Evolutionary conservation across 2,797 vertebrate genomes (phyloP), one percentile per base, ranked within the genome.

Genomic region (Sparidentex hasta): DNA sequence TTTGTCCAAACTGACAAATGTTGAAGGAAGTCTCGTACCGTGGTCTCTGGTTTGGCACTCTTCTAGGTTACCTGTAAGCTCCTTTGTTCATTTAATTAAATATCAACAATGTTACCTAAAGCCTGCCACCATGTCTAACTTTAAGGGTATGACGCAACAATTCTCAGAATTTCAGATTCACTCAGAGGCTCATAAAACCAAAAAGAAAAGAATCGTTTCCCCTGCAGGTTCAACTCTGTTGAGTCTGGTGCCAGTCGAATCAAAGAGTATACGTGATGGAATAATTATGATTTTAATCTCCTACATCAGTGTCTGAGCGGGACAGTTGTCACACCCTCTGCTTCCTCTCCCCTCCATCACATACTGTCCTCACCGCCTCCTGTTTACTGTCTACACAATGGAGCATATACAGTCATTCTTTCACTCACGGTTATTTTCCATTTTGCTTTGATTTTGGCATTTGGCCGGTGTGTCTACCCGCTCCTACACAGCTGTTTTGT

Each of bases 261-360:
- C 17, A 7, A 29, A 25, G 0, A 55, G 13, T 17, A 50, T 3
- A 38, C 21, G 5, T 54, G 18, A 54, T 46, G 23, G 20, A 71
- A n/a, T 52, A 20, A 58, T 3, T n/a, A 44, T 48, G 51, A 47
- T 16, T 65, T 7, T 70, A n/a, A 72, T 63, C 14, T 65, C 8
- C 29, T 46, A 13, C 44, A 50, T 78, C 14, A 44, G 12, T 18
- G 58, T 61, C 47, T 75, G 33, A 56, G n/a, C 74, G 67, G 11
- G 14, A 23, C 29, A 5, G 21, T 46, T 76, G 63, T 64, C 21
- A 74, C 68, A 33, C 27, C 65, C 56, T 78, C 64, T 25, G 43
- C 47, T 85, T 82, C 66, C 72, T 66, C n/a, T 48, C 21, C 7
- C 33, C 50, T 56, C 78, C 54, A 41, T 56, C 55, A 25, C 18